Evolutionary conservation across 1,140 invertebrate species (phyloP).

Genomic region (Coenobita brevimanus): DNA sequence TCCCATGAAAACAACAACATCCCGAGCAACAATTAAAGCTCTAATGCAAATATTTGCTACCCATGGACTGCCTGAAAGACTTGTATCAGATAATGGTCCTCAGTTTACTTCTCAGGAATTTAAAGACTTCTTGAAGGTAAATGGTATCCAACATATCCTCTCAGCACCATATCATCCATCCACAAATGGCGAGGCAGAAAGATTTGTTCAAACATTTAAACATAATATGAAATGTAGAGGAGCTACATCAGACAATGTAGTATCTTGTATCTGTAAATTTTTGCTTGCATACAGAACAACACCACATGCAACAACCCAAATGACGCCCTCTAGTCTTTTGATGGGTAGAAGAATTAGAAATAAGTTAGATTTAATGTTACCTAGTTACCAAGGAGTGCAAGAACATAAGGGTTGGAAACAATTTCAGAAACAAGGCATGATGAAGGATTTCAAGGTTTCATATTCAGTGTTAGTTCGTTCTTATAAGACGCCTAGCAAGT

Average conservation of each 20-base stretch:
- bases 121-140: conserved; percentile 2
- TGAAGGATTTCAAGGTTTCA: too few relatives aligned
- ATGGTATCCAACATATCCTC: not conserved
- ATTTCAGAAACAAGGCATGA: not conserved
- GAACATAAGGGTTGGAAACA: not conserved
- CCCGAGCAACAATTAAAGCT: conserved; percentile 66
- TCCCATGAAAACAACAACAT: conserved; percentile 49
- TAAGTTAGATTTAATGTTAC: not conserved
- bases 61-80: conserved; percentile 71
- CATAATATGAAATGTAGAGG: not conserved
- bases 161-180: not conserved
- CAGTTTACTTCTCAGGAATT: conserved; percentile 74
- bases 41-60: conserved; percentile 54
- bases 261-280: not conserved
- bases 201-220: conserved; percentile 13
- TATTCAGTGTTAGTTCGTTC: too few relatives aligned
- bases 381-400: not conserved
- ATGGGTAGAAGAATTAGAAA: conserved; percentile 7
- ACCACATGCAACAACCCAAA: not conserved
- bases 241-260: not conserved
- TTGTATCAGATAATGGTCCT: conserved; percentile 73
- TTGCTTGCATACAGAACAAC: not conserved
- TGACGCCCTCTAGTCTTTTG: not conserved
- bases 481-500: too few relatives aligned
- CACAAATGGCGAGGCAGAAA: conserved; percentile 25